These are phyloP conservation scores for Hippocampus zosterae DNA, from an alignment of 2,113 vertebrate genomes.

Conservation along the genomic window DNA sequence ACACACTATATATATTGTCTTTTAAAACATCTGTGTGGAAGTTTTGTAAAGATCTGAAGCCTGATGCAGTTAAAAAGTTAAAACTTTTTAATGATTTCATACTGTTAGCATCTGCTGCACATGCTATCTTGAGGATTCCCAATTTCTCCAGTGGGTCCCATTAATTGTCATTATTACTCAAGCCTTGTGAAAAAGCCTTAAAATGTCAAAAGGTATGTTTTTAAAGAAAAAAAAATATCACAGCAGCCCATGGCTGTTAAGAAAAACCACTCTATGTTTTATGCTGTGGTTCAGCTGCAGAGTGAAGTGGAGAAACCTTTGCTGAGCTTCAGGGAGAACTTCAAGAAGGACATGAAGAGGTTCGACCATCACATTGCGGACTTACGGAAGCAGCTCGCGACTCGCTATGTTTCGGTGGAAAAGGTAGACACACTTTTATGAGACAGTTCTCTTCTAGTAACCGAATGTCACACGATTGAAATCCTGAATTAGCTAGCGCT, in stretches of 20 bases:
- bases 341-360: conserved; percentile 98
- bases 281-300: conserved; percentile 78
- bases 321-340: conserved; percentile 91
- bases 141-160: too few species aligned
- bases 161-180: too few species aligned
- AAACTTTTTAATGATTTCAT: too few species aligned
- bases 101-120: too few species aligned
- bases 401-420: conserved; percentile 83
- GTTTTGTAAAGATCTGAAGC: too few species aligned
- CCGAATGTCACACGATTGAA: conserved; percentile 44
- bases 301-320: conserved; percentile 96
- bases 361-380: conserved; percentile 94
- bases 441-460: conserved; percentile 7
- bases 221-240: too few species aligned
- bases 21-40: too few species aligned
- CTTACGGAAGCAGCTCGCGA: conserved; percentile 88
- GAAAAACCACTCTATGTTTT: not conserved
- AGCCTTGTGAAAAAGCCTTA: too few species aligned
- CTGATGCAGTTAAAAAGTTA: too few species aligned
- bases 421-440: conserved; percentile 75
- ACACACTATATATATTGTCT: not conserved
- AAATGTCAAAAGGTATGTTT: too few species aligned
- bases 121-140: too few species aligned
- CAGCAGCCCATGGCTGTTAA: too few species aligned
- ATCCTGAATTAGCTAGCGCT: conserved; percentile 27